These are phyloP conservation scores for Meriones psammophilus DNA, from an alignment of 2,797 vertebrate genomes.

Conservation along the genomic window DNA sequence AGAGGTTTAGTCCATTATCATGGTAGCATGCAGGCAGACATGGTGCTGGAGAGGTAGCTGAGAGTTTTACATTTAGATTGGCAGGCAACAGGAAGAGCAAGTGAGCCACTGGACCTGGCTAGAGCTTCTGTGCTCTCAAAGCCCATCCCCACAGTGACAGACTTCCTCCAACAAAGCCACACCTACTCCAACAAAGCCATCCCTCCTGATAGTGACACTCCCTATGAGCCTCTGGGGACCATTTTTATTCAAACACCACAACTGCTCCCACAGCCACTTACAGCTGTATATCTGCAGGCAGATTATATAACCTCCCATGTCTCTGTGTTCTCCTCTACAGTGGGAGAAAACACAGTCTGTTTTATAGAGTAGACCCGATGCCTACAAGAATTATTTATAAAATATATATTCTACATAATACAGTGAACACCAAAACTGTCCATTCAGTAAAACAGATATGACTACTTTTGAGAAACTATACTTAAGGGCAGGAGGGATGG, in stretches of 20 bases:
- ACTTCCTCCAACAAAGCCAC: too few relatives aligned
- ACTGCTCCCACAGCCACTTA: not conserved
- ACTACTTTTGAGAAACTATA: constrained; percentile 10
- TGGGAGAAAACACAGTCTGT: not conserved
- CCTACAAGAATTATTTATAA: constrained; percentile 18
- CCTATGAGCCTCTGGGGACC: too few relatives aligned
- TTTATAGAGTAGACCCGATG: not conserved
- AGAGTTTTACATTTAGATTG: too few relatives aligned
- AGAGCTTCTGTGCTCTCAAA: too few relatives aligned
- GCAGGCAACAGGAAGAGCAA: too few relatives aligned
- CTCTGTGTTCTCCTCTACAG: not conserved
- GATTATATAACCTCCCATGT: not conserved
- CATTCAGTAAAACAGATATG: constrained; percentile 1
- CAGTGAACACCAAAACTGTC: not conserved
- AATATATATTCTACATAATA: not conserved
- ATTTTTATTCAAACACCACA: too few relatives aligned
- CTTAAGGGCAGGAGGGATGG: not conserved
- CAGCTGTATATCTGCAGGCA: not conserved
- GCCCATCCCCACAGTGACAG: too few relatives aligned
- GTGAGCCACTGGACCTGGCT: too few relatives aligned
- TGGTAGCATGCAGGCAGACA: too few relatives aligned
- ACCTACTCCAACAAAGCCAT: too few relatives aligned
- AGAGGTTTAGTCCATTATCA: not conserved
- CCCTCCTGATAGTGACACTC: too few relatives aligned
- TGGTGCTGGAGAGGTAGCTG: too few relatives aligned